Evolutionary conservation across 2,797 vertebrate species (phyloP), one percentile per base, ranked within the genome.

Genomic region (Peromyscus eremicus): DNA sequence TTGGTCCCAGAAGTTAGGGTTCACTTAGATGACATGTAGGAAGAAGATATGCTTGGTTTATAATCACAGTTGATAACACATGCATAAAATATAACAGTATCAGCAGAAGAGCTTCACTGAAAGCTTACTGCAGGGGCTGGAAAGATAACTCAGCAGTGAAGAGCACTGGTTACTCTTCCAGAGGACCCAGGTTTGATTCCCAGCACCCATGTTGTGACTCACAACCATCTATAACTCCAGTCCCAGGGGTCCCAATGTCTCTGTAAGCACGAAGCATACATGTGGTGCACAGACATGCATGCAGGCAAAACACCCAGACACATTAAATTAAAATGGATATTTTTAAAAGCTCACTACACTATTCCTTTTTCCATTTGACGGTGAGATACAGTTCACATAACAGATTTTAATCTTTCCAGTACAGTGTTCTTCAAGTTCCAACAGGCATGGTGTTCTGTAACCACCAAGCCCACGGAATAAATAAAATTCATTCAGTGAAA

Each of bases 331-430:
- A 70, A 84, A 66, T 34, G 60, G 12, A 21, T 84, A 46, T 37
- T 37, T 60, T 25, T 82, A 43, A 81, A 96, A 97, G 77, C 40
- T 80, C 46, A 71, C 27, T n/a, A 12, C 11, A 81, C 79, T 77
- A 25, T 84, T 89, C 73, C 5, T 92, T 96, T 88, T 82, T 32
- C 62, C 80, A 80, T 77, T 90, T 89, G 87, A 75, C 55, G 60
- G 68, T 68, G 81, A 81, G 79, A 46, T 89, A 52, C 25, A 85
- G 3, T 91, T 91, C 49, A 83, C 8, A 21, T 66, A 52, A 13
- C 62, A 91, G 52, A 80, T 43, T 43, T 92, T 55, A 82, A 16
- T 64, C 46, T 81, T 73, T 94, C 71, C 60, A 94, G 6, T 19
- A n/a, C 32, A 34, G 0, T 23, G 34, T 43, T 75, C 46, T 76